These are phyloP conservation scores for Chloromyia formosa DNA, from an alignment of 2,888 invertebrate genomes.

Conservation along the genomic window DNA sequence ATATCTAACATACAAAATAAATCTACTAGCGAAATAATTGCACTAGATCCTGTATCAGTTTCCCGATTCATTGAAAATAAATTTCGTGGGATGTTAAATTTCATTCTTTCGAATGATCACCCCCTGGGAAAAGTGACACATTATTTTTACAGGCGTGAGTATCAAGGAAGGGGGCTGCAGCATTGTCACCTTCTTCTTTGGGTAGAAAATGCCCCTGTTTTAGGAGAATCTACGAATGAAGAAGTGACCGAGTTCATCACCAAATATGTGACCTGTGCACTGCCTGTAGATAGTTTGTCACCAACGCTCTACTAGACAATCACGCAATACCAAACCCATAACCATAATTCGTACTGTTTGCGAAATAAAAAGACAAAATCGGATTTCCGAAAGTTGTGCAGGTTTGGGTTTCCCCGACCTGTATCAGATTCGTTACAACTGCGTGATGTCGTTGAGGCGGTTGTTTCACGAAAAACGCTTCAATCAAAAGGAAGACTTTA, in stretches of 20 bases:
- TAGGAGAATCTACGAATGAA: constrained; percentile 46
- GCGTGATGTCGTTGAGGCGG: constrained; percentile 44
- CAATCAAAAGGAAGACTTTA: no score
- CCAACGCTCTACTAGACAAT: constrained; percentile 51
- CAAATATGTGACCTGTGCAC: constrained; percentile 50
- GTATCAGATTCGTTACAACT: constrained; percentile 48
- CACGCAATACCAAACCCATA: constrained; percentile 41
- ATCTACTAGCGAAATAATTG: constrained; percentile 54
- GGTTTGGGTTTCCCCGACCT: constrained; percentile 52
- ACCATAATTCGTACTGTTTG: constrained; percentile 51
- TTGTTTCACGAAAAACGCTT: no score
- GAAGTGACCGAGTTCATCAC: constrained; percentile 52
- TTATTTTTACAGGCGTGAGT: constrained; percentile 54
- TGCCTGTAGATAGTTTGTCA: constrained; percentile 48
- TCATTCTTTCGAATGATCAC: constrained; percentile 52
- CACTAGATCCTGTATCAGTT: constrained; percentile 55
- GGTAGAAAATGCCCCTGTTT: constrained; percentile 42
- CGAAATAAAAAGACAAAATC: constrained; percentile 48
- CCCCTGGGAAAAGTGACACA: constrained; percentile 53
- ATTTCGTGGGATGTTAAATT: constrained; percentile 55
- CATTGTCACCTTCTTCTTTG: constrained; percentile 53
- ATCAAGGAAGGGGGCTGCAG: constrained; percentile 53
- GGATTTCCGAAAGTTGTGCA: constrained; percentile 49
- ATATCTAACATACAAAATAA: constrained; percentile 51
- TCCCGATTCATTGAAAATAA: constrained; percentile 56